A percentile compares a stretch with the other conserved stretches of the same genome.
Evolutionary conservation across 2,888 invertebrate species (phyloP).

Genomic region (Noctua fimbriata): DNA sequence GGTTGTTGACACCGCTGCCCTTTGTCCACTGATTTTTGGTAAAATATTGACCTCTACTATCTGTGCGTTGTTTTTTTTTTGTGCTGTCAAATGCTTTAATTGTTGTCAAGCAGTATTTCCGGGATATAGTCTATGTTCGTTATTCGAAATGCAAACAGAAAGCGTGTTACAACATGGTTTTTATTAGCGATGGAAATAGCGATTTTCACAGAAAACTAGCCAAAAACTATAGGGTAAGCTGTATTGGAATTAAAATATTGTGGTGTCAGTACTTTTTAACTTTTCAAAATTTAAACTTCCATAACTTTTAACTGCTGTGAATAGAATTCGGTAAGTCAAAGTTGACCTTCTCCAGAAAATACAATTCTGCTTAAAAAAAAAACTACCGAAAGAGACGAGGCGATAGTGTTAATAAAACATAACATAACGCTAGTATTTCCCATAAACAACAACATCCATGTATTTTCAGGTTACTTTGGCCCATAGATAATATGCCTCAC

Average conservation of each 20-base stretch:
- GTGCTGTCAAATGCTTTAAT: constrained; percentile 5
- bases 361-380: too few relatives aligned
- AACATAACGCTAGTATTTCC: too few relatives aligned
- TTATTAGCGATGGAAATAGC: neutral
- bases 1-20: constrained; percentile 64
- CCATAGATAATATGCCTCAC: too few relatives aligned
- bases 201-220: neutral
- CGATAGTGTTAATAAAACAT: neutral
- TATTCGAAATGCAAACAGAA: neutral
- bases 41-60: constrained; percentile 53
- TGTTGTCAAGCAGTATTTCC: constrained; percentile 21
- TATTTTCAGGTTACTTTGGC: too few relatives aligned
- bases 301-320: too few relatives aligned
- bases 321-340: too few relatives aligned
- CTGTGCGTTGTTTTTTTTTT: neutral
- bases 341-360: neutral
- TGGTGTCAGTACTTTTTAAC: neutral
- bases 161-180: neutral
- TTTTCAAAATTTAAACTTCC: too few relatives aligned
- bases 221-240: too few relatives aligned
- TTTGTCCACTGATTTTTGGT: constrained; percentile 57
- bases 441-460: too few relatives aligned
- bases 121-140: neutral
- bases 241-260: neutral
- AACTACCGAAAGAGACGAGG: neutral